phyloP scores from a whole-genome alignment of 2,888 invertebrate genomes.

The Spisula subtruncata region DNA sequence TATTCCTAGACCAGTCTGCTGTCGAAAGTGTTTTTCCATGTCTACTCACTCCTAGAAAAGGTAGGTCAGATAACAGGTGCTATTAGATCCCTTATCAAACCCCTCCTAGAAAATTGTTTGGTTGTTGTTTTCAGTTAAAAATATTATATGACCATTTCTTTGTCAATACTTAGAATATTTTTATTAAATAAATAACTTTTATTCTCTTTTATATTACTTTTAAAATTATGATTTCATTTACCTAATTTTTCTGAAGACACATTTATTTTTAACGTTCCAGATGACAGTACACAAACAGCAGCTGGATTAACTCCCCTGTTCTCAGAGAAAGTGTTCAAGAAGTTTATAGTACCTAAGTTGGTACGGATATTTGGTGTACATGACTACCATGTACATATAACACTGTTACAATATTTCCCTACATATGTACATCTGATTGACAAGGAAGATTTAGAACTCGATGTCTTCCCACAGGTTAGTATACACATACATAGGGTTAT shows the following conservation, averaged over 20 bases:
- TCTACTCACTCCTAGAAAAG: conserved; percentile 92
- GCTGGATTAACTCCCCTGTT: conserved; percentile 67
- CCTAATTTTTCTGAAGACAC: too few species aligned
- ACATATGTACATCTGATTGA: conserved; percentile 93
- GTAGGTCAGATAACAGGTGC: conserved; percentile 89
- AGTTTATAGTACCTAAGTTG: conserved; percentile 90
- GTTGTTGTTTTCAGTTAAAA: too few species aligned
- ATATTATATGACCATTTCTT: too few species aligned
- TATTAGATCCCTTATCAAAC: too few species aligned
- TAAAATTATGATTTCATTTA: background rate
- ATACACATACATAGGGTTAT: too few species aligned
- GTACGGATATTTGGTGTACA: conserved; percentile 93
- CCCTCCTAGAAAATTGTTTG: too few species aligned
- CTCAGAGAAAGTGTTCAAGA: conserved; percentile 67
- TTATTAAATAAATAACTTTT: too few species aligned
- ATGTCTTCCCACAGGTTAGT: conserved; percentile 94
- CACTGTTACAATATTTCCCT: conserved; percentile 93
- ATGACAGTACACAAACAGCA: background rate
- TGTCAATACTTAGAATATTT: too few species aligned
- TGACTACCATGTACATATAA: conserved; percentile 94
- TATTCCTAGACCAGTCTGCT: conserved; percentile 94
- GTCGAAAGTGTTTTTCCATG: conserved; percentile 91
- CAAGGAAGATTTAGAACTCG: conserved; percentile 92
- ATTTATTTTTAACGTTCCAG: background rate
- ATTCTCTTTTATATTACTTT: too few species aligned